Evolutionary conservation across 2,113 vertebrate genomes (phyloP), one percentile per base, ranked within the genome.

Genomic region (Scytalopus superciliaris): DNA sequence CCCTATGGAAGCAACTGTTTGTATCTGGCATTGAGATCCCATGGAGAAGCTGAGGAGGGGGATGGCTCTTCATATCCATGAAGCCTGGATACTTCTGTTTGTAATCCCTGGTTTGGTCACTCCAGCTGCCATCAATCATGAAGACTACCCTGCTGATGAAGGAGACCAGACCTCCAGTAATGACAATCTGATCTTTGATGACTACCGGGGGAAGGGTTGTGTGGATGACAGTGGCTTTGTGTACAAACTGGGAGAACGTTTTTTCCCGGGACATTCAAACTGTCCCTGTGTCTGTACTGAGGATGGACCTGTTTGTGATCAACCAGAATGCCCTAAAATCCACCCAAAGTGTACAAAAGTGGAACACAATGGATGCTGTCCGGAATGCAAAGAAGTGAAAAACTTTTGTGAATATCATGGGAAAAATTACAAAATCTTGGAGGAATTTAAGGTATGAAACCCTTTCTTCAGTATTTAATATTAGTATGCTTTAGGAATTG

Each of bases 341-440:
- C 99, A 99, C 98, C 99, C 99, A 57, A 99, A 99, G 97, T 99
- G 99, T 98, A 99, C 99, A 94, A 99, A 99, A 98, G 99, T 99
- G 98, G 99, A 99, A 97, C 99, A 99, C 97, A 99, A 99, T 92
- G 99, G 99, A 95, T 99, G 99, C 97, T 99, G 99, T 95, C 99
- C 99, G 14, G 99, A 99, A 95, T 99, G 99, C 98, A 99, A 99
- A 97, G 99, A 99, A 98, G 99, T 99, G 95, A 99, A 98, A 98
- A 99, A 99, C 98, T 99, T 99, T 98, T 99, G 99, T 98, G 99
- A 99, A 98, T 99, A 99, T 96, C 98, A 99, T 93, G 99, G 98
- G 94, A 99, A 99, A 98, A 99, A 98, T 76, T 99, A 99, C 96
- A 99, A 99, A 98, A 99, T 99, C 96, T 98, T 99, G 98, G 99